Evolutionary conservation across 2,797 vertebrate genomes (phyloP), one percentile per base, ranked within the genome.

Genomic region (Coreius guichenoti): DNA sequence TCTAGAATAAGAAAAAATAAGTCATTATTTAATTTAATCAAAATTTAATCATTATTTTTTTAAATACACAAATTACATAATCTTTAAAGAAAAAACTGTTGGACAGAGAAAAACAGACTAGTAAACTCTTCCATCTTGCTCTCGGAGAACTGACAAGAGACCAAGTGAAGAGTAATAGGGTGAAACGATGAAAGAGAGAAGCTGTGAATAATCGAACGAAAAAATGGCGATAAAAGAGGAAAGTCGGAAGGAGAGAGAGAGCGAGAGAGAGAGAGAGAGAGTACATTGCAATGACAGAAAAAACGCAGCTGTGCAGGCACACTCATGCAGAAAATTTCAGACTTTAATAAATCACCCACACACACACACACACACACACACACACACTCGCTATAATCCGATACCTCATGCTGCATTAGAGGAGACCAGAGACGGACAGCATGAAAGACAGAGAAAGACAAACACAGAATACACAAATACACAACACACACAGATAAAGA

Each of bases 291-390:
- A 78, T 69, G 77, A 9, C 23, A 91, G 91, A 92, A 92, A 91
- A 92, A 92, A 92, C 87, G 75, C 92, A 93, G 91, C 93, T 92
- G 92, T 85, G 45, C 90, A 91, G 90, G 92, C 72, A 91, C 85
- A 88, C 84, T 89, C 90, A 91, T 86, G 93, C 90, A 89, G 92
- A 94, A 94, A 93, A 95, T 93, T 89, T 91, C 82, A 83, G 90
- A 88, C 90, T 93, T 93, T 92, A 93, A 94, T 94, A 92, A 92
- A 91, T 33, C 65, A 68, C 65, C 36, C 65, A 33, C 74, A 54
- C 51, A 70, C 74, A 86, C 76, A 87, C 58, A 82, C 77, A 82
- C 83, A 76, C 76, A 87, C 79, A 45, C 56, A 88, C 56, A 54
- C 31, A 33, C 47, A 81, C 12, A 67, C 1, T 68, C 36, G 19